A percentile compares a stretch with the other conserved stretches of the same genome.
These are phyloP conservation scores for Anarhynchus alexandrinus DNA, from an alignment of 2,113 vertebrate species.

Conservation along the genomic window DNA sequence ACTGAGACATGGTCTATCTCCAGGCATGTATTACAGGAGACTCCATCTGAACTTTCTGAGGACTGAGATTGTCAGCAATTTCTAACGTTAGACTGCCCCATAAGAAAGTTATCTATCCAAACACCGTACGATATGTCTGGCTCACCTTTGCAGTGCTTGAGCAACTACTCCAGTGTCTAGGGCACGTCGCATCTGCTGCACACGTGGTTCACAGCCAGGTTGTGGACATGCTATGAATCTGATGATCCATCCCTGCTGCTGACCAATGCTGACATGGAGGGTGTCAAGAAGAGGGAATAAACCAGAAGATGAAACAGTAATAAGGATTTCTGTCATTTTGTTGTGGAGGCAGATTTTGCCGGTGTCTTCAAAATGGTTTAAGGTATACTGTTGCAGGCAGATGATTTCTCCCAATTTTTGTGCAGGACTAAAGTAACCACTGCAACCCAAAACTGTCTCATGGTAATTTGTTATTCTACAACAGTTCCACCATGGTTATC, in stretches of 20 bases:
- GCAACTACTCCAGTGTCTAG: not conserved
- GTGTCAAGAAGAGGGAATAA: not conserved
- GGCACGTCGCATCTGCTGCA: not conserved
- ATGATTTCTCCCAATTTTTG: not conserved
- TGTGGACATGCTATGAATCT: not conserved
- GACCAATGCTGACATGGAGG: not conserved
- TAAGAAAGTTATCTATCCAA: not conserved
- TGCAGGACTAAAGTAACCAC: not conserved
- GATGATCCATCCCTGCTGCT: not conserved
- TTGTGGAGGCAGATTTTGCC: not conserved
- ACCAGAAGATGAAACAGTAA: not conserved
- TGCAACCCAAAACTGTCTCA: not conserved
- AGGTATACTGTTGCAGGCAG: not conserved
- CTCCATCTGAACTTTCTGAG: not conserved
- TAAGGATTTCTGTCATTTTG: not conserved
- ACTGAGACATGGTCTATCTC: not conserved
- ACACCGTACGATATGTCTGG: accelerated
- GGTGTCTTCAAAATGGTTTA: not conserved
- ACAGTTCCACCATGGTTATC: not conserved
- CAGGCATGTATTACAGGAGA: not conserved
- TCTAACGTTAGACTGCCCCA: not conserved
- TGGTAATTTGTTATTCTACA: not conserved
- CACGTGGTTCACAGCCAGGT: not conserved
- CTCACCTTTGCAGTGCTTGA: not conserved
- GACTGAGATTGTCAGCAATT: not conserved